phyloP scores from a whole-genome alignment of 2,888 invertebrate species.

The Trileptium ribeirensis region DNA sequence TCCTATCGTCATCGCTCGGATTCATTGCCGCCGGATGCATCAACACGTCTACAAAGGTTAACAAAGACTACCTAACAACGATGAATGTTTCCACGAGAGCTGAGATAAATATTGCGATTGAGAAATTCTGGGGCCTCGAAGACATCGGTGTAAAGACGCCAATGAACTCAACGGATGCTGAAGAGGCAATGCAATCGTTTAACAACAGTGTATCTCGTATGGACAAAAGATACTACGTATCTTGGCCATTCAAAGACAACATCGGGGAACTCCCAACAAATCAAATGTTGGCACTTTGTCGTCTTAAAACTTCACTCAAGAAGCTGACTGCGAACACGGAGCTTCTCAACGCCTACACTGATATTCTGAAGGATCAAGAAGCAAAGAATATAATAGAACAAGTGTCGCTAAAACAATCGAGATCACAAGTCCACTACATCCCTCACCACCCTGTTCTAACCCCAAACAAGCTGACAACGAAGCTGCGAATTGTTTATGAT shows the following conservation, averaged over 20 bases:
- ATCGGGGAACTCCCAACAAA: background rate
- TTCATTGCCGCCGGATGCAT: background rate
- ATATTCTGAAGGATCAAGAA: background rate
- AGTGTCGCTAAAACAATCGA: background rate
- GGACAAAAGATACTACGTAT: background rate
- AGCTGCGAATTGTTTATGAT: background rate
- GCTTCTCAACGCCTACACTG: background rate
- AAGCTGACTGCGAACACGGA: background rate
- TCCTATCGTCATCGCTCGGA: background rate
- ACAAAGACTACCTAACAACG: background rate
- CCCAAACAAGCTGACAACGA: background rate
- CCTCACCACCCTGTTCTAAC: background rate
- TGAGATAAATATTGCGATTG: background rate
- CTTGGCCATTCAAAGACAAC: background rate
- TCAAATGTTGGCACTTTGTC: background rate
- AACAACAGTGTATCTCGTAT: background rate
- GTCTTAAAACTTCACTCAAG: background rate
- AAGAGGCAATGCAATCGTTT: background rate
- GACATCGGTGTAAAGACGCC: background rate
- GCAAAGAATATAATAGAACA: background rate
- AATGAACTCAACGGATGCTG: background rate
- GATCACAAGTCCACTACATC: background rate
- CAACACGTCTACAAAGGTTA: background rate
- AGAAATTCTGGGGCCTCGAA: background rate
- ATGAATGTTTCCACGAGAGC: background rate